These are phyloP conservation scores for Chydorus sphaericus DNA, from an alignment of 2,888 invertebrate genomes.

Conservation along the genomic window DNA sequence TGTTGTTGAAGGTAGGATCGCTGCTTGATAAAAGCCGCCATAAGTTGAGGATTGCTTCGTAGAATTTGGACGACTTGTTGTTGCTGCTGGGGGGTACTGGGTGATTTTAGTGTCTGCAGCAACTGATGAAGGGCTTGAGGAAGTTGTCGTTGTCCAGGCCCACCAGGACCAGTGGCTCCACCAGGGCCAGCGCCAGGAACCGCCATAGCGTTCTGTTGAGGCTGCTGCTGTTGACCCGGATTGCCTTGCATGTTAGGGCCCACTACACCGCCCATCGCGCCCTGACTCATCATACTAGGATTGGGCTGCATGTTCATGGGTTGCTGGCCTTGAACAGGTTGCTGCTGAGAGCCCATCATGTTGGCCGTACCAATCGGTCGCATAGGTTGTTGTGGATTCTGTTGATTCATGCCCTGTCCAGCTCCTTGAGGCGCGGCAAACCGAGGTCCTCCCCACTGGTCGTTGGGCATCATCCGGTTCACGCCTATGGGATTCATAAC, in stretches of 20 bases:
- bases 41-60: constrained; percentile 83
- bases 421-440: constrained; percentile 19
- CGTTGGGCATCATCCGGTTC: constrained; percentile 17
- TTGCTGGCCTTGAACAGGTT: constrained; percentile 24
- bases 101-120: constrained; percentile 76
- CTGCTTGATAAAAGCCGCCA: constrained; percentile 89
- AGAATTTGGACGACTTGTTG: constrained; percentile 75
- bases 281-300: neutral
- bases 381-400: constrained; percentile 30
- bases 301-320: constrained; percentile 10
- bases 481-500: constrained; percentile 3
- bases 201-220: constrained; percentile 24
- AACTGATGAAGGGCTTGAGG: constrained; percentile 62
- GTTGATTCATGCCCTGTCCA: constrained; percentile 22
- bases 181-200: constrained; percentile 25
- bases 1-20: constrained; percentile 41
- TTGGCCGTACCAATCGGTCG: constrained; percentile 21
- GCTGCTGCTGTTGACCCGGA: constrained; percentile 30
- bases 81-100: constrained; percentile 81
- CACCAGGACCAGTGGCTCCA: constrained; percentile 34
- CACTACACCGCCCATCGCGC: neutral
- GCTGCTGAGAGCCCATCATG: constrained; percentile 20
- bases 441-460: constrained; percentile 31
- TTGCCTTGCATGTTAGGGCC: constrained; percentile 25
- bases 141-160: constrained; percentile 31